Evolutionary conservation across 1,140 invertebrate genomes (phyloP).

Genomic region (Metopolophium dirhodum): DNA sequence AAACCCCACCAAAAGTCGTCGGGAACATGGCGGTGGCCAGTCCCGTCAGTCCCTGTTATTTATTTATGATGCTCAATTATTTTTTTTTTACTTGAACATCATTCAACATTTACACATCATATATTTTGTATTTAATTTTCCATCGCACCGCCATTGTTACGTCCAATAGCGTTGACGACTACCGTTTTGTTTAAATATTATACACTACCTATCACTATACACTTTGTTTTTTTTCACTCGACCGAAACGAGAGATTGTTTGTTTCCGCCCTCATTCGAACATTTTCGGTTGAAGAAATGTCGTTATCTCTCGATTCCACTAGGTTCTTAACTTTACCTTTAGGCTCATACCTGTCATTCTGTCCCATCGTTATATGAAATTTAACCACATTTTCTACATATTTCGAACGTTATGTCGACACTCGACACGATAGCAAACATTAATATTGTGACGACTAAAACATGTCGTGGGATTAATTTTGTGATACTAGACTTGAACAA

Average conservation of each 20-base stretch:
- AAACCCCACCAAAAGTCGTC: background rate
- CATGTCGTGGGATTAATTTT: background rate
- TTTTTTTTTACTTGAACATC: background rate
- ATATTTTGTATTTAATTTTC: background rate
- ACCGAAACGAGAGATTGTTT: background rate
- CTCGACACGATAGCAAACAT: background rate
- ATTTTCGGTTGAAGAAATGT: background rate
- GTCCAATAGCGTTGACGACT: background rate
- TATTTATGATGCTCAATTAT: background rate
- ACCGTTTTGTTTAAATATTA: background rate
- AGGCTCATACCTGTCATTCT: background rate
- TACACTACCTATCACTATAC: background rate
- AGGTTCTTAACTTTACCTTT: background rate
- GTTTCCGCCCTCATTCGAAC: background rate
- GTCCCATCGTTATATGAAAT: background rate
- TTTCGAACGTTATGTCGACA: background rate
- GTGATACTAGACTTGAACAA: background rate
- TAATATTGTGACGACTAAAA: background rate
- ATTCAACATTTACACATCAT: too few relatives aligned
- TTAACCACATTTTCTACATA: background rate
- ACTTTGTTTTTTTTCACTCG: conserved; percentile 30
- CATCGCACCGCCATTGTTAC: background rate
- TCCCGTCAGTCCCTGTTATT: background rate
- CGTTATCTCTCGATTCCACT: background rate
- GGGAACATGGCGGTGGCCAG: background rate